Evolutionary conservation across 2,113 vertebrate genomes (phyloP), one percentile per base, ranked within the genome.

Genomic region (Hymenochirus boettgeri): DNA sequence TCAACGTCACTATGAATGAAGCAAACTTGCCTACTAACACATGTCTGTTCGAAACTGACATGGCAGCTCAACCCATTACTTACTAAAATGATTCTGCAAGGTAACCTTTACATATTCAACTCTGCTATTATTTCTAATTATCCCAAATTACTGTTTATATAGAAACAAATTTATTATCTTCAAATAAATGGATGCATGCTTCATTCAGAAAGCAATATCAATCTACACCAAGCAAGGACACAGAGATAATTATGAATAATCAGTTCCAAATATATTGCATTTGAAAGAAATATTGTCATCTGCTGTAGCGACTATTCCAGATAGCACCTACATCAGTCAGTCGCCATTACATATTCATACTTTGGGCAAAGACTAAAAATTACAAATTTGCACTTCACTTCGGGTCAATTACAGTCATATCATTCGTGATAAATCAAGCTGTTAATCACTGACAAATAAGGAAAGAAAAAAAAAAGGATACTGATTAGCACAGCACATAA

Each of bases 1-100:
- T 94, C 90, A 93, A 92, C 88, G 88, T 91, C 84, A 81, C 73
- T 60, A 74, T 70, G 78, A 80, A 85, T 79, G 79, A 85, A 80
- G 78, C 72, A 71, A 71, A 67, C 70, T 78, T 79, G 82, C 79
- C 77, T 79, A 82, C 77, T 76, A 84, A 88, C 84, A 86, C 78
- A 82, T 80, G 80, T 79, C 85, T 83, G 76, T 86, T 87, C 84
- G 82, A 83, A 89, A 80, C 85, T 72, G 86, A 88, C 85, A 88
- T 71, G 78, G 77, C 69, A 72, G 75, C 6, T 71, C 73, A 73
- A 79, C 69, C 75, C 77, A 71, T 77, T 74, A 78, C 75, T 80
- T 75, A 78, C 70, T 29, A 69, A 77, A 83, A 77, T 57, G 75
- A 83, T 79, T 79, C 65, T 70, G 73, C 23, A 39, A 78, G 82